These are phyloP conservation scores for Labeo calbasu DNA, from an alignment of 2,797 vertebrate genomes.

Conservation along the genomic window DNA sequence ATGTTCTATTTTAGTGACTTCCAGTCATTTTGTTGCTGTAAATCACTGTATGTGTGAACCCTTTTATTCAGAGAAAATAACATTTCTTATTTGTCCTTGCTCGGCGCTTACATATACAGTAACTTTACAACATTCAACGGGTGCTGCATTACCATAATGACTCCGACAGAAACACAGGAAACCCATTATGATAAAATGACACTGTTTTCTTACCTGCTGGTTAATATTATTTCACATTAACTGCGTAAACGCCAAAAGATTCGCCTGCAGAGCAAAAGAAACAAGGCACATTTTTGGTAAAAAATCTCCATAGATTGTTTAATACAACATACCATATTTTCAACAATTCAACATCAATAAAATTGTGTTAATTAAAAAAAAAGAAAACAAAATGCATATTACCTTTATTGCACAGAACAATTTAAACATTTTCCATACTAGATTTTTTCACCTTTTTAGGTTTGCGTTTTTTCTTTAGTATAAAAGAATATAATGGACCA, in stretches of 20 bases:
- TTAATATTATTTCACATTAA: background rate
- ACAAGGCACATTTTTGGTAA: conserved; percentile 51
- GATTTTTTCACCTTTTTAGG: conserved; percentile 69
- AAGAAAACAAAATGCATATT: conserved; percentile 84
- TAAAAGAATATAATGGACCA: conserved; percentile 81
- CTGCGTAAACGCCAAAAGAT: background rate
- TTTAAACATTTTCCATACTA: conserved; percentile 80
- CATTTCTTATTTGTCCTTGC: background rate
- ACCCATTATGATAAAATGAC: background rate
- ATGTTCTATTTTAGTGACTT: background rate
- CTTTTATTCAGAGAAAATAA: background rate
- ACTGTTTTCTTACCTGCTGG: conserved; percentile 10
- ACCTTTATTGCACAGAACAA: conserved; percentile 89
- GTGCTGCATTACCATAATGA: background rate
- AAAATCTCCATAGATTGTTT: conserved; percentile 84
- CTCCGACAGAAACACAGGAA: background rate
- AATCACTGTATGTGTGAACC: background rate
- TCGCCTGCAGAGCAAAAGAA: conserved; percentile 16
- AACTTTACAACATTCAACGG: background rate
- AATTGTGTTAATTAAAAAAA: conserved; percentile 80
- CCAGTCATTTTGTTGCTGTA: background rate
- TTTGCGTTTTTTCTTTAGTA: conserved; percentile 68
- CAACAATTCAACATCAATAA: conserved; percentile 87
- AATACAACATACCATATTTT: conserved; percentile 88
- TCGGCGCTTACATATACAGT: background rate